Base-by-base conservation (phyloP, 2,888 invertebrate species). In the Sceliomorpha sp. region DNA sequence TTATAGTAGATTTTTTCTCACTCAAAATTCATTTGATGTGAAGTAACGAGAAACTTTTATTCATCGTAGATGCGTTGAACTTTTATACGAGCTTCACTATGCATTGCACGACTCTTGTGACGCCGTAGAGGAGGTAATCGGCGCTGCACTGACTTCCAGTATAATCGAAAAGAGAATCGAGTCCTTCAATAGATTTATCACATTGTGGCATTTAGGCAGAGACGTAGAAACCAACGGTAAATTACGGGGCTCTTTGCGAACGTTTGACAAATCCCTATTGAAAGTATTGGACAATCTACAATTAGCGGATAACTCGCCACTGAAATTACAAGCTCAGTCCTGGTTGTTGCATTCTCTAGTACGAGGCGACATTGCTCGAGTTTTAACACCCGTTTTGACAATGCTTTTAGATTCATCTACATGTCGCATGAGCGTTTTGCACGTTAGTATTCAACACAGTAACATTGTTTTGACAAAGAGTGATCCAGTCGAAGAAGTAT, bases 1-100 rank as follows among this genome's bases (percentile, higher is more conserved):
- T 5, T 5, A 24, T 7, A 24, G 3, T 24, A 24, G 4, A 5
- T 24, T 24, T 24, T 7, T 5, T 24, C 7, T 5, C 24, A 5
- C 24, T 24, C 7, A 5, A 24, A 24, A 5, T 24, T 24, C 24
- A n/a, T n/a, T n/a, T n/a, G n/a, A n/a, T n/a, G n/a, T n/a, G n/a
- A n/a, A n/a, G n/a, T n/a, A n/a, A n/a, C n/a, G n/a, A n/a, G n/a
- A n/a, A n/a, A n/a, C 7, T 3, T 7, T 24, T 24, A 24, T 24
- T 24, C 4, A 32, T 55, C 31, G 9, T 6, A 66, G 70, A 45
- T 92, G 92, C 71, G 93, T 94, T 3, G 93, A 94, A 34, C 86
- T 96, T 10, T 89, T 96, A 1, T 93, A 95, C 81, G 94, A 94
- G 80, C 89, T 96, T 32, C 96, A 96, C 84, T 94, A 95, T 78